phyloP scores from a whole-genome alignment of 2,113 vertebrate species.

The Oxyruncus cristatus region DNA sequence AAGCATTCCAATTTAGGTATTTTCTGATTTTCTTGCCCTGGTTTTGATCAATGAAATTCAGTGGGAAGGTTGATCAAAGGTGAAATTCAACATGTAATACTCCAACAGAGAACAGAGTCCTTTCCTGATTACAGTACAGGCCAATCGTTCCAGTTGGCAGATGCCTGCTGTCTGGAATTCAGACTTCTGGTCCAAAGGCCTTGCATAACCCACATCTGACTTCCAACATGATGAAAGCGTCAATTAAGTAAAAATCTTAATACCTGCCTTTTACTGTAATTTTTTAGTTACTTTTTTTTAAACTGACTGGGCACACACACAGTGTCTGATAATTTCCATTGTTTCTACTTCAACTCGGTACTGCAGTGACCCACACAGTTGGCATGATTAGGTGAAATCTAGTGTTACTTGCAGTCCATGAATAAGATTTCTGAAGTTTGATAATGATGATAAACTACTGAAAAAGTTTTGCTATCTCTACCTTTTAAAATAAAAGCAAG shows the following conservation, averaged over 20 bases:
- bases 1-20: neutral
- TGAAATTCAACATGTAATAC: neutral
- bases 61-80: constrained; percentile 28
- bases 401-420: neutral
- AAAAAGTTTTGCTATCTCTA: neutral
- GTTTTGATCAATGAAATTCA: neutral
- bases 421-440: neutral
- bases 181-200: constrained; percentile 4
- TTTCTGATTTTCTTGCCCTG: neutral
- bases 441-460: neutral
- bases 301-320: neutral
- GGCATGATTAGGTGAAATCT: neutral
- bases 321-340: neutral
- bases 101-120: constrained; percentile 34
- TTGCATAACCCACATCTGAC: neutral
- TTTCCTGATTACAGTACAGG: neutral
- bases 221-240: neutral
- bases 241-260: neutral
- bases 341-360: neutral
- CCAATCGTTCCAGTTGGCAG: neutral
- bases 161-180: constrained; percentile 14
- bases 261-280: neutral
- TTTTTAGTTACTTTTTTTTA: neutral
- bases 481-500: neutral
- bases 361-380: neutral